Base-by-base conservation (phyloP, 2,888 invertebrate genomes). In the Sinodicranocentrus sp. region DNA sequence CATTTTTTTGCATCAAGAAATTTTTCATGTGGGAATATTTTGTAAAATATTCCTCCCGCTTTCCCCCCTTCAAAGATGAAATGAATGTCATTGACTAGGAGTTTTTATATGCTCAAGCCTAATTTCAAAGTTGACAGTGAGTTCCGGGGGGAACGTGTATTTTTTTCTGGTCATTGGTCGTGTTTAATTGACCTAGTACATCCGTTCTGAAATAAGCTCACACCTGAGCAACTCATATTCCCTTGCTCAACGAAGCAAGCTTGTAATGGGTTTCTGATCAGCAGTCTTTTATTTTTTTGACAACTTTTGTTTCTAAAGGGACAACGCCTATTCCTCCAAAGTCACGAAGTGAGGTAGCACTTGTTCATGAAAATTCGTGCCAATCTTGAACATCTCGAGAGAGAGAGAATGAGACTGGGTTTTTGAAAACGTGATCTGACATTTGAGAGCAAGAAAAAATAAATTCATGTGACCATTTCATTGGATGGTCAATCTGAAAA, bases 261-360 rank as follows among this genome's bases (percentile, higher is more conserved):
- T n/a, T n/a, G n/a, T n/a, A n/a, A n/a, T n/a, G n/a, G n/a, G n/a
- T n/a, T n/a, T n/a, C n/a, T n/a, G n/a, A n/a, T 5, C n/a, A 52
- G 52, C 52, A n/a, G 57, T 57, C 2, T 15, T 23, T 3, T 23
- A 15, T 57, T 57, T 48, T 57, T 21, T 1, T 21, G 57, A 48
- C 19, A 26, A 26, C 25, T n/a, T n/a, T n/a, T n/a, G n/a, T n/a
- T n/a, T n/a, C n/a, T 0, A 17, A 63, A 26, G 10, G 71, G 76
- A 73, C 76, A 77, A 82, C 80, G 83, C 83, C 83, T 87, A 87
- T 87, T 88, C 87, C 86, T 85, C 86, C 86, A 88, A 87, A 88
- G 88, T 88, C 88, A 88, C 88, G 88, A 88, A 83, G 54, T 33
- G 44, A 76, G 52, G 39, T 82, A 23, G 57, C 21, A 21, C 48